A percentile compares a stretch with the other conserved stretches of the same genome.
Conservation (phyloP, 2,888 invertebrate species). For the Cyclophora punctaria region DNA sequence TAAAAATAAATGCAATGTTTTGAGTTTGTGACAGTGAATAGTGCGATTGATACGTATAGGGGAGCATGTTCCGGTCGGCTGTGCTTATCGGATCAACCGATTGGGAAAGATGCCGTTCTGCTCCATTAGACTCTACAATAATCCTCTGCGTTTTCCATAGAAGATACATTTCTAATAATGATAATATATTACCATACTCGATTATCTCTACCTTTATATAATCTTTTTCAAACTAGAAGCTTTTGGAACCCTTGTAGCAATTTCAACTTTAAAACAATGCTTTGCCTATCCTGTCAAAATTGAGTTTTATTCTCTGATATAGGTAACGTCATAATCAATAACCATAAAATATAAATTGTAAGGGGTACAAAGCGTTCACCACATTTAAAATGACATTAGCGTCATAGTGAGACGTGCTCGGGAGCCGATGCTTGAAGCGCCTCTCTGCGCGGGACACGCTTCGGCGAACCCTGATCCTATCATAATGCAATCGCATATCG, state of each 20-base stretch:
- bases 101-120: slow-evolving; percentile 60
- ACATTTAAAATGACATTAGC: slow-evolving; percentile 58
- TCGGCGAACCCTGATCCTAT: slow-evolving; percentile 69
- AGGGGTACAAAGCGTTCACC: slow-evolving; percentile 37
- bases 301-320: slow-evolving; percentile 14
- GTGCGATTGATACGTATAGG: slow-evolving; percentile 57
- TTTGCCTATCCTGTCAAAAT: no score
- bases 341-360: slow-evolving; percentile 29
- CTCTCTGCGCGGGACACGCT: slow-evolving; percentile 50
- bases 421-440: slow-evolving; percentile 37
- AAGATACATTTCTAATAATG: no score
- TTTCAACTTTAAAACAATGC: no score
- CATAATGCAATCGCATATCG: slow-evolving; percentile 71
- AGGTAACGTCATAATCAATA: slow-evolving; percentile 26
- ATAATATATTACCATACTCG: no score
- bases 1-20: slow-evolving; percentile 34
- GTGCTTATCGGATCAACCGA: slow-evolving; percentile 64
- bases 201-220: no score
- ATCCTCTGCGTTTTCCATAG: slow-evolving; percentile 27
- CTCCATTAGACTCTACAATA: slow-evolving; percentile 61
- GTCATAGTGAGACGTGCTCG: slow-evolving; percentile 49
- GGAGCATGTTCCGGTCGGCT: slow-evolving; percentile 65
- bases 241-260: no score
- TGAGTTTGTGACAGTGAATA: slow-evolving; percentile 55
- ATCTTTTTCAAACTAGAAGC: no score